A percentile compares a stretch with the other conserved stretches of the same genome.
Conservation (phyloP, 2,888 invertebrate genomes). For the Steinernema scapterisci region DNA sequence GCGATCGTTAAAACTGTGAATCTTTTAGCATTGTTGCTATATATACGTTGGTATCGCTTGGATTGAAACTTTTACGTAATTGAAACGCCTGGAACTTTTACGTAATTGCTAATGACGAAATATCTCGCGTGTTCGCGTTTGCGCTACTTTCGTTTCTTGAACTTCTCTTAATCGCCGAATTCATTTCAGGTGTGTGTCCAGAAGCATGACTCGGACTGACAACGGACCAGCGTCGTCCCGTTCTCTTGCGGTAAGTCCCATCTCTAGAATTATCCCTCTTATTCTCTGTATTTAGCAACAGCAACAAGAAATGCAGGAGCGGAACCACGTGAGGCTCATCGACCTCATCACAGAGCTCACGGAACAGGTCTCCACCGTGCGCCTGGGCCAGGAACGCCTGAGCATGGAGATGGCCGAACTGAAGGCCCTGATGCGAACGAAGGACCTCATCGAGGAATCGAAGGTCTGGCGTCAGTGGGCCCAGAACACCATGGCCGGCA, state of each 20-base stretch:
- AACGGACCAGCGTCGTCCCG: not conserved
- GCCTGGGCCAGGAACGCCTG: not conserved
- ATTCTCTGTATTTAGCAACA: not conserved
- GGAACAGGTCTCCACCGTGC: not conserved
- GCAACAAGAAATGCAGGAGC: not conserved
- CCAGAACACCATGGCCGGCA: not conserved
- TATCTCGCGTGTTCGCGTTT: no score
- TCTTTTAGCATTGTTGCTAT: no score
- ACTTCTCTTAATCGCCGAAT: no score
- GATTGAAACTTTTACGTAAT: no score
- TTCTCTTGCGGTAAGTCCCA: not conserved
- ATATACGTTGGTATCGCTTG: no score
- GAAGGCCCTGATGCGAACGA: not conserved
- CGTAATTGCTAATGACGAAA: no score
- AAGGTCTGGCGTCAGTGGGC: slow-evolving; percentile 23
- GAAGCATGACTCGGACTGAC: slow-evolving; percentile 19
- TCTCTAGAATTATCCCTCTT: no score
- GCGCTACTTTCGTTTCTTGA: no score
- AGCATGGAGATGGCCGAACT: not conserved
- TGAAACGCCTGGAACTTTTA: no score
- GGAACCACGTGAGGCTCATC: not conserved
- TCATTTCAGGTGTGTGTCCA: not conserved
- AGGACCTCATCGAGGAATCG: slow-evolving; percentile 3
- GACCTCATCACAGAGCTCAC: not conserved
- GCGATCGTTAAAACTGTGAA: no score